Percentiles rank a stretch among this genome's conserved stretches.
These are phyloP conservation scores for Apoda limacodes DNA, from an alignment of 2,888 invertebrate genomes.

Conservation along the genomic window DNA sequence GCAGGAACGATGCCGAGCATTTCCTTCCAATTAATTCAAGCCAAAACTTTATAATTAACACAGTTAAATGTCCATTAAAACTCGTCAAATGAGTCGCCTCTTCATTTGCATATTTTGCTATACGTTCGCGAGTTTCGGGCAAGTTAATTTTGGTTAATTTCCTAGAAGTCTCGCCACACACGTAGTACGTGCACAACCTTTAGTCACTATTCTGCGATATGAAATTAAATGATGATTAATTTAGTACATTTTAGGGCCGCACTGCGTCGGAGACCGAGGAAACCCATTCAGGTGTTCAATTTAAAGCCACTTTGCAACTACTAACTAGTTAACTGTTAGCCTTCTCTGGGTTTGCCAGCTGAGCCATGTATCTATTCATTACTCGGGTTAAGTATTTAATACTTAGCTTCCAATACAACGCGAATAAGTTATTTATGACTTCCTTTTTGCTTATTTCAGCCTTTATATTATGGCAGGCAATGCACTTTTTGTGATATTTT, in stretches of 20 bases:
- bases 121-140: constrained; percentile 41
- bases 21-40: constrained; percentile 34
- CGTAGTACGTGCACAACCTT: constrained; percentile 41
- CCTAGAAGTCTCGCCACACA: constrained; percentile 46
- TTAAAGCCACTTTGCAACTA: constrained; percentile 50
- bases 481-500: no score
- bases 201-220: constrained; percentile 35
- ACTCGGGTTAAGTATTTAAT: no score
- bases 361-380: no score
- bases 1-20: no score
- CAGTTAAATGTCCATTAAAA: constrained; percentile 63
- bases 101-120: constrained; percentile 61
- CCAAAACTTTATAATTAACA: constrained; percentile 55
- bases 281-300: constrained; percentile 49
- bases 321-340: constrained; percentile 36
- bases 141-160: constrained; percentile 49
- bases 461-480: no score
- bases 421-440: no score
- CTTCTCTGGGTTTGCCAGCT: constrained; percentile 16
- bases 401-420: no score
- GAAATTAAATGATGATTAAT: constrained; percentile 67
- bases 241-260: constrained; percentile 43
- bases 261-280: constrained; percentile 25
- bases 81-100: constrained; percentile 58
- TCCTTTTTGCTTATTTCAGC: no score